Conservation (phyloP, 2,888 invertebrate genomes). For the Mimas tiliae region DNA sequence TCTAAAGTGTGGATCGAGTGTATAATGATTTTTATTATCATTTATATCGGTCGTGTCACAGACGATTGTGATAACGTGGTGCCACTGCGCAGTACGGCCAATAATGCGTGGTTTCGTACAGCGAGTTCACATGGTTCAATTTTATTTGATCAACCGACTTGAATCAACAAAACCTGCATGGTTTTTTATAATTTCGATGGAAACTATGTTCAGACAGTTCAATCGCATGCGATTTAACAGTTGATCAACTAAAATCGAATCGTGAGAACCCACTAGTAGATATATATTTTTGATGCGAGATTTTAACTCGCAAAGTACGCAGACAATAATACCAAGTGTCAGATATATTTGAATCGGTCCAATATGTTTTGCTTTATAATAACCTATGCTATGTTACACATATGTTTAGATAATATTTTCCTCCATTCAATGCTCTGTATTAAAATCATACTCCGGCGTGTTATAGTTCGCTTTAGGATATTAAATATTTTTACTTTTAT, state of each 20-base stretch:
- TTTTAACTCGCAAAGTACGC: not conserved
- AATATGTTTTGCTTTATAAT: not conserved
- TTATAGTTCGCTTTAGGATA: not conserved
- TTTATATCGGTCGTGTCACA: constrained; percentile 69
- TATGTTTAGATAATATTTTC: not conserved
- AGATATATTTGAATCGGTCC: not conserved
- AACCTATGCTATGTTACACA: not conserved
- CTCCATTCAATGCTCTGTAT: not conserved
- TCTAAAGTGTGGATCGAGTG: constrained; percentile 44
- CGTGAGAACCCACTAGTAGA: no score
- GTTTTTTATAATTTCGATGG: no score
- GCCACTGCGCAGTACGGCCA: constrained; percentile 71
- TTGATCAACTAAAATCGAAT: no score
- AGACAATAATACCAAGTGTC: not conserved
- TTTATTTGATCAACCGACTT: no score
- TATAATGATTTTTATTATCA: constrained; percentile 66
- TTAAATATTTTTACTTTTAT: not conserved
- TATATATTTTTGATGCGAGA: not conserved
- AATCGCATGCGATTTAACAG: no score
- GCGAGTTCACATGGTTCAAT: no score
- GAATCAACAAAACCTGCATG: no score
- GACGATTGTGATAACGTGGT: constrained; percentile 67
- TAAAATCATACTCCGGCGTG: not conserved
- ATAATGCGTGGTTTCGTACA: constrained; percentile 57
- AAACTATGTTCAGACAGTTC: no score